phyloP scores from a whole-genome alignment of 2,888 invertebrate species.

The Campopleginae sp. region DNA sequence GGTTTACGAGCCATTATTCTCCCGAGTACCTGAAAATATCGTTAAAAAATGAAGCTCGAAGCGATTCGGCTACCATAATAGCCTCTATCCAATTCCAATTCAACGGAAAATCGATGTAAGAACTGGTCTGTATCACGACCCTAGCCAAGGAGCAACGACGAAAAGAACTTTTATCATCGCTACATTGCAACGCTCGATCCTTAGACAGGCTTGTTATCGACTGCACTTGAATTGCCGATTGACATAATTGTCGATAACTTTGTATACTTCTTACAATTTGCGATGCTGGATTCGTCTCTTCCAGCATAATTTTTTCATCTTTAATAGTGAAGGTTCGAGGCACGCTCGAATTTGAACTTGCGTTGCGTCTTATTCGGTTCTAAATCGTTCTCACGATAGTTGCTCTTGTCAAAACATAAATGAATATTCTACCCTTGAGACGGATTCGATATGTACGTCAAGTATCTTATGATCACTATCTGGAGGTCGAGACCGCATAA shows the following conservation, averaged over 20 bases:
- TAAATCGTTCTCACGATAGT: background rate
- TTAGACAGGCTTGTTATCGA: conserved; percentile 29
- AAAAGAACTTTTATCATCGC: conserved; percentile 42
- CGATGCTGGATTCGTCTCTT: background rate
- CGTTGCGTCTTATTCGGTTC: background rate
- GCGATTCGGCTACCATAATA: conserved; percentile 53
- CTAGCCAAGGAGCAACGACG: conserved; percentile 39
- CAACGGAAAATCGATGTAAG: conserved; percentile 72
- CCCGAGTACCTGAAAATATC: conserved; percentile 69
- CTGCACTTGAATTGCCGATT: background rate
- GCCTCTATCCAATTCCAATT: conserved; percentile 66
- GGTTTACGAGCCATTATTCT: conserved; percentile 70
- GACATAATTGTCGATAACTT: background rate
- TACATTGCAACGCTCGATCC: conserved; percentile 14
- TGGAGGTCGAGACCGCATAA: conserved; percentile 21
- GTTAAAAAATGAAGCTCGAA: conserved; percentile 64
- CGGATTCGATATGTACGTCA: background rate
- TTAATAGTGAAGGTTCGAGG: background rate
- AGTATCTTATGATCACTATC: background rate
- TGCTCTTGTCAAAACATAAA: background rate
- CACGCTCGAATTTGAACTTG: background rate
- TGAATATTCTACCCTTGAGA: background rate
- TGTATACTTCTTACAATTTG: background rate
- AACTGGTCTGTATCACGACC: conserved; percentile 17
- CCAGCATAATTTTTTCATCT: background rate